Evolutionary conservation across 2,888 invertebrate genomes (phyloP), one percentile per base, ranked within the genome.

Genomic region (Argyra leucocephala): DNA sequence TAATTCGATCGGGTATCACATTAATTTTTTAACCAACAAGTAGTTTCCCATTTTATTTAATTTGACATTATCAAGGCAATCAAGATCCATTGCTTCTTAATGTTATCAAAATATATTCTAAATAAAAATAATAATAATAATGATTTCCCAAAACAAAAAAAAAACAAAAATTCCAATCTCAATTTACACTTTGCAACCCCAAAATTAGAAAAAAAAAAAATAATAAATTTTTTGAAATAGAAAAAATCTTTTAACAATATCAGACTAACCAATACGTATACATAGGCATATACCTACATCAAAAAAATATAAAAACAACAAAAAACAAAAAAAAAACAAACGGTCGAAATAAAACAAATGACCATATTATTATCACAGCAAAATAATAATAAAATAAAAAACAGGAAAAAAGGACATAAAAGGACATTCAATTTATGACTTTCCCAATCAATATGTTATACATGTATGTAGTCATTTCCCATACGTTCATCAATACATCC

Each of bases 371-470:
- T 48, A 48, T 48, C 15, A 48, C 18, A 48, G 18, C 48, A 48
- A 2, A 48, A 31, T 10, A 48, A 48, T 18, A 48, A 48, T 48
- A 48, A 48, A 48, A 48, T 18, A 48, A 6, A 48, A 37, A 37
- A 37, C 31, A 10, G 58, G 22, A 22, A 21, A 23, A 23, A 57
- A 22, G 57, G n/a, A 21, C 6, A 57, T 5, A 64, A 66, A 64
- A 66, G 61, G 66, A 66, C 66, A 66, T 64, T 66, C 66, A 66
- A 66, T 66, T 66, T 66, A 66, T 66, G 66, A 62, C 59, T 64
- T 63, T 23, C 36, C 62, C 59, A 37, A 58, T 66, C 64, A 48
- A 62, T 66, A 59, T 66, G 58, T 57, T 61, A 66, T 21, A 57
- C 21, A 21, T 31, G 48, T 48, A 15, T 23, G 23, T 59, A 23